Conservation (phyloP, 2,888 invertebrate species). For the Alentia gelatinosa region DNA sequence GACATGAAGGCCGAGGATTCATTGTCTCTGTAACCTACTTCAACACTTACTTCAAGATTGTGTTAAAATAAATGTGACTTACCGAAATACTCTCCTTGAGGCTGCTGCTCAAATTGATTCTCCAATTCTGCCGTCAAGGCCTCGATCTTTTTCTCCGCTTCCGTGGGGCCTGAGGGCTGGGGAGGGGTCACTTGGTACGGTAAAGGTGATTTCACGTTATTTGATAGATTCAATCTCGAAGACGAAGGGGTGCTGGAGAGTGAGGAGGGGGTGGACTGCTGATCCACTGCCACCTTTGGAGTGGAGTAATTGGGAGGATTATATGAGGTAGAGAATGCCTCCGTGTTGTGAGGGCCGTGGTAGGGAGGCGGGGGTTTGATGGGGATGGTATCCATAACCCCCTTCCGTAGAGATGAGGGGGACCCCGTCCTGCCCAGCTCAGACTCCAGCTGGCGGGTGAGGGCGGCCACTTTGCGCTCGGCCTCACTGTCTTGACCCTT, state of each 20-base stretch:
- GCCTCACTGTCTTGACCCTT: slow-evolving; percentile 65
- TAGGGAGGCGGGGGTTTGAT: slow-evolving; percentile 74
- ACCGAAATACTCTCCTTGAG: slow-evolving; percentile 98
- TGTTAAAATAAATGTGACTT: no score
- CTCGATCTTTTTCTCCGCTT: slow-evolving; percentile 95
- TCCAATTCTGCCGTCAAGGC: slow-evolving; percentile 94
- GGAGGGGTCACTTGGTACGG: slow-evolving; percentile 94
- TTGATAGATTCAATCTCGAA: slow-evolving; percentile 42
- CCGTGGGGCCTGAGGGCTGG: slow-evolving; percentile 92
- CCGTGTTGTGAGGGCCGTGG: slow-evolving; percentile 79
- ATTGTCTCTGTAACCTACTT: no score
- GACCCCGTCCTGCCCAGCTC: slow-evolving; percentile 62
- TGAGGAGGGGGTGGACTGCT: slow-evolving; percentile 57
- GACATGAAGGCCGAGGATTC: no score
- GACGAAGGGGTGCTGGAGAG: slow-evolving; percentile 52
- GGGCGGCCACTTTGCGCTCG: slow-evolving; percentile 76
- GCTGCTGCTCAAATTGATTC: slow-evolving; percentile 96
- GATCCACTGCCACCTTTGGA: slow-evolving; percentile 59
- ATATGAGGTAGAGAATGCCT: slow-evolving; percentile 64
- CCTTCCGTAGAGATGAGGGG: not conserved
- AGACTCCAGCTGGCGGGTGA: slow-evolving; percentile 76
- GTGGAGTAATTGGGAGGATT: slow-evolving; percentile 53
- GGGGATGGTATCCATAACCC: slow-evolving; percentile 25
- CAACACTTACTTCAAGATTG: no score
- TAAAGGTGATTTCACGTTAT: slow-evolving; percentile 82